Percentiles rank a stretch among this genome's conserved stretches.
Evolutionary conservation across 2,888 invertebrate genomes (phyloP).

Genomic region (Dasypogon diadema): DNA sequence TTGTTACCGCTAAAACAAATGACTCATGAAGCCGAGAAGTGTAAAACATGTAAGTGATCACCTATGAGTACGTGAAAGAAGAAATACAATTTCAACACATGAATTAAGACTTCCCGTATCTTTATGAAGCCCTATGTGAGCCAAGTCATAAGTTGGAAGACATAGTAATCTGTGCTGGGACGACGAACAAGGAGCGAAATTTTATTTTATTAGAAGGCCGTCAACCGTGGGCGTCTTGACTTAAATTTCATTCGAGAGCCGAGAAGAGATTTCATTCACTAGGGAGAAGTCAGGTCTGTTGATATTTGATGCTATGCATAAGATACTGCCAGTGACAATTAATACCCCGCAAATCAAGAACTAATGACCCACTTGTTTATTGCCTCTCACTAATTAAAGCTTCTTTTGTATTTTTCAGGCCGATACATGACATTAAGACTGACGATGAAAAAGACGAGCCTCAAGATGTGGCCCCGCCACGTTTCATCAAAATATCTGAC

Average conservation of each 20-base stretch:
- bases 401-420: conserved; percentile 16
- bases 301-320: not conserved
- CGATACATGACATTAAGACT: conserved; percentile 38
- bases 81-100: not conserved
- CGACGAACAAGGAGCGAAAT: conserved; percentile 9
- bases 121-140: conserved; percentile 13
- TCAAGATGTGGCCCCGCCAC: conserved; percentile 58
- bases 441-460: conserved; percentile 58
- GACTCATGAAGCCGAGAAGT: conserved; percentile 15
- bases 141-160: not conserved
- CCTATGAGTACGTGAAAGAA: not conserved
- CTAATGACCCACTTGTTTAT: conserved; percentile 39
- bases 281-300: not conserved
- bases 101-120: conserved; percentile 31
- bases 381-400: not conserved
- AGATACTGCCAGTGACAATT: conserved; percentile 23
- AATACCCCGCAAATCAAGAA: conserved; percentile 16
- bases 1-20: conserved; percentile 14
- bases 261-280: not conserved
- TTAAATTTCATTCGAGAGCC: conserved; percentile 14
- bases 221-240: conserved; percentile 21
- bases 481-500: conserved; percentile 58
- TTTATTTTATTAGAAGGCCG: conserved; percentile 8
- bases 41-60: not conserved
- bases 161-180: conserved; percentile 9